Evolutionary conservation across 35 echinoderm and acorn worm genomes (phyloP).

Genomic region (Heliocidaris erythrogramma): DNA sequence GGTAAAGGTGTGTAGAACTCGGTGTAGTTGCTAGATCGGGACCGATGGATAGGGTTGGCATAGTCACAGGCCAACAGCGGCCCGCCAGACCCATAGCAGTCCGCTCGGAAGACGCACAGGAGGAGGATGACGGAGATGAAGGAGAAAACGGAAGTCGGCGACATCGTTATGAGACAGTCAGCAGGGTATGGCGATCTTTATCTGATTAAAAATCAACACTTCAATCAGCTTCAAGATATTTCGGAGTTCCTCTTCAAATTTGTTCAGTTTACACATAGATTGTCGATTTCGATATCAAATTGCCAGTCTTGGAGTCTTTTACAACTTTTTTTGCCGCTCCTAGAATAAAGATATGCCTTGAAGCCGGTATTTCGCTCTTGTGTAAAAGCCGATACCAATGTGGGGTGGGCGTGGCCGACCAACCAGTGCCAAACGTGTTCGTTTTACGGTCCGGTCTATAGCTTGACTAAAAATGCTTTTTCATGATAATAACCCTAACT

Average conservation of each 20-base stretch:
- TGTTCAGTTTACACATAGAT: no score
- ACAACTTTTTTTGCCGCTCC: not conserved
- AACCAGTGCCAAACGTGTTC: not conserved
- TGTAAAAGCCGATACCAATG: not conserved
- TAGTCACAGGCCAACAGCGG: not conserved
- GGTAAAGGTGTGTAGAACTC: not conserved
- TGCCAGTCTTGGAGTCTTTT: not conserved
- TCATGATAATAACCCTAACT: not conserved
- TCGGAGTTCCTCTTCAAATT: no score
- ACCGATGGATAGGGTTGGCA: not conserved
- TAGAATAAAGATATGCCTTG: not conserved
- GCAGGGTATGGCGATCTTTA: not conserved
- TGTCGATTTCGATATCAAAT: not conserved
- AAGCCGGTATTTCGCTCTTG: not conserved
- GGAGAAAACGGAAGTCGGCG: not conserved
- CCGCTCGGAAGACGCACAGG: not conserved
- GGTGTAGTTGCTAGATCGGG: not conserved
- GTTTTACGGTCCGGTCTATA: not conserved
- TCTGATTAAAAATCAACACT: no score
- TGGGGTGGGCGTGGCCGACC: not conserved
- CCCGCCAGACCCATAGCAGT: not conserved
- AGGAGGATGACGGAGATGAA: not conserved
- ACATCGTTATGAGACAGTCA: not conserved
- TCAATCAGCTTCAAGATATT: no score
- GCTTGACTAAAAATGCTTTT: not conserved